Conservation (phyloP, 2,888 invertebrate genomes). For the Drosophila siamana region DNA sequence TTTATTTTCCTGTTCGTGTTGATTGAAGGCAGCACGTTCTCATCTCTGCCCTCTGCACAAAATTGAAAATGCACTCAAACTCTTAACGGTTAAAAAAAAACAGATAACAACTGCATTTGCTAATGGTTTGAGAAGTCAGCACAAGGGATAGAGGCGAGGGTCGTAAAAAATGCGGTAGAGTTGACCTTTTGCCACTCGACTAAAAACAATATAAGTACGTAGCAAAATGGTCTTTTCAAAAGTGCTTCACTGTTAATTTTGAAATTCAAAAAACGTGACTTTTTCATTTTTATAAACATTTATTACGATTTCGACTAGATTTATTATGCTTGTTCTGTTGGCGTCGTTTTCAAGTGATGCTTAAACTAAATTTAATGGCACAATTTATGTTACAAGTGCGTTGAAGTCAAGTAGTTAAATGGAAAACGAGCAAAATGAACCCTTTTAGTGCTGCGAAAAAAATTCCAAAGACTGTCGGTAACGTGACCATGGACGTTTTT, state of each 20-base stretch:
- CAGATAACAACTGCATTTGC: constrained; percentile 35
- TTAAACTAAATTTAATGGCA: constrained; percentile 53
- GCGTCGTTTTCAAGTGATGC: constrained; percentile 45
- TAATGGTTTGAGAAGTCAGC: constrained; percentile 8
- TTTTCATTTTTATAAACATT: constrained; percentile 35
- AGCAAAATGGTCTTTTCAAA: constrained; percentile 6
- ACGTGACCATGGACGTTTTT: too few species aligned
- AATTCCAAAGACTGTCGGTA: background rate
- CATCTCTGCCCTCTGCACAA: constrained; percentile 3
- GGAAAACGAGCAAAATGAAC: background rate
- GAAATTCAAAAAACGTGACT: constrained; percentile 37
- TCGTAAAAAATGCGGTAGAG: constrained; percentile 5
- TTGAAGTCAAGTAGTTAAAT: constrained; percentile 19
- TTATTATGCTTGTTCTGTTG: constrained; percentile 37
- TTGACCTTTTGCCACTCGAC: constrained; percentile 49
- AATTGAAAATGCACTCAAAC: constrained; percentile 30
- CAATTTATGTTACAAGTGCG: constrained; percentile 41
- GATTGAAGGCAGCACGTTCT: background rate
- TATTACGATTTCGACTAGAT: constrained; percentile 16
- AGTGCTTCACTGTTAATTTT: constrained; percentile 29
- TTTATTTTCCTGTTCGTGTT: background rate
- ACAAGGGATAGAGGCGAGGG: constrained; percentile 6
- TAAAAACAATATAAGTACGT: constrained; percentile 16
- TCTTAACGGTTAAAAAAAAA: constrained; percentile 45
- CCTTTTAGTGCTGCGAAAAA: background rate